Base-by-base conservation (phyloP, 1,140 invertebrate genomes). In the Nymphalis io region DNA sequence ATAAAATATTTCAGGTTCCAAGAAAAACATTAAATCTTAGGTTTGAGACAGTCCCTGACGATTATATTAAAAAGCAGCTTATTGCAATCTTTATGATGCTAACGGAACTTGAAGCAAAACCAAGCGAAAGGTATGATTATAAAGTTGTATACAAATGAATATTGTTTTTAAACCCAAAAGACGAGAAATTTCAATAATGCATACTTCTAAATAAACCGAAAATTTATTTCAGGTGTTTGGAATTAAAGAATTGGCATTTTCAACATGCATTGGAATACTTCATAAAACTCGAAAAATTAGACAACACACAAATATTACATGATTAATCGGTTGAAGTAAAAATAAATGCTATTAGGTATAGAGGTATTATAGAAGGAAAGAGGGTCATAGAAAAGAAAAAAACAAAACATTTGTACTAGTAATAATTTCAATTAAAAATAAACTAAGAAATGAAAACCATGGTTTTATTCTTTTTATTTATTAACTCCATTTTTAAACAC, bases 231-330 rank as follows among this genome's bases (percentile, higher is more conserved):
- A 90, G 87, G 57, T 86, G 82, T 51, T 76, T 90, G 20, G 78
- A 80, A 64, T 53, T 62, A 59, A 87, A 87, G 38, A 68, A 80
- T 44, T 90, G 88, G 88, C 78, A 90, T 63, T 74, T 89, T 11
- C 78, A 78, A 62, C 42, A 76, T 38, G 86, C 87, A 38, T 61
- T 90, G 1, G 81, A 88, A 10, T 78, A 85, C 67, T 89, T 85
- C 68, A 73, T 75, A 48, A 80, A 75, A 46, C 63, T 77, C 21
- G 38, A 75, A 0, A 78, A 78, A 48, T 70, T 71, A 18, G 73
- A 75, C 48, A 70, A 72, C 12, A 63, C 65, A n/a, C 39, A 70
- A 18, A 38, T 33, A 40, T 55, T 64, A 63, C 18, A 53, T 4
- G 20, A 39, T 53, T 53, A 23, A 39, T 33, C 15, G 3, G 23